Evolutionary conservation across 2,797 vertebrate genomes (phyloP), one percentile per base, ranked within the genome.

Genomic region (Pseudochirops cupreus): DNA sequence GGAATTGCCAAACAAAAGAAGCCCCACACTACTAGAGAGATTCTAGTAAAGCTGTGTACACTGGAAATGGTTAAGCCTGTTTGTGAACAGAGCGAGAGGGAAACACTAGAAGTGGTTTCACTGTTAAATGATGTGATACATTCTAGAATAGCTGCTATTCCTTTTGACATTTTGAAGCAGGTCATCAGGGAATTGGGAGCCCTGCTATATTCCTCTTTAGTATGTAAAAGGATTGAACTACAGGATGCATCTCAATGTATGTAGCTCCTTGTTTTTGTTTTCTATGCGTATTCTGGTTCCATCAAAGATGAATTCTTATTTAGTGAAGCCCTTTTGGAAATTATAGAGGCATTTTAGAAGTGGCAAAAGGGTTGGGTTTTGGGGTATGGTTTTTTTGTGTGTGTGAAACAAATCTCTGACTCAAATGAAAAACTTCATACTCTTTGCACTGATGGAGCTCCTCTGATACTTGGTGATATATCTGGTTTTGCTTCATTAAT

Each of bases 181-280:
- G 94, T 98, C 93, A 96, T 97, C 55, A 95, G 97, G 94, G 96
- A 97, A 87, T 94, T 97, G 92, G 94, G 54, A 97, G 87, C 93
- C 87, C 2, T 62, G 31, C 31, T 62, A 14, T 62, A 96, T 96
- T 46, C 96, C 96, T 94, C 94, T 98, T n/a, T 94, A 96, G 93
- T 55, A 53, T 97, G 57, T 96, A 97, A 67, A 95, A 96, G 90
- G 95, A 97, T 9, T 97, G 97, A 92, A 96, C 96, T 33, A 92
- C 90, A 1, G 96, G 96, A 96, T 92, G 95, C 96, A 95, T 93
- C 74, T 50, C 93, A 96, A 90, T 95, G 94, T 92, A 93, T 90
- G 67, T 97, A 97, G 93, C 95, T 97, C 2, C 97, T 97, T 95
- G 97, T 96, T 14, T 97, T 97, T 96, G 96, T 97, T 29, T 90